Evolutionary conservation across 2,888 invertebrate genomes (phyloP).

Genomic region (Cataglyphis albicans): DNA sequence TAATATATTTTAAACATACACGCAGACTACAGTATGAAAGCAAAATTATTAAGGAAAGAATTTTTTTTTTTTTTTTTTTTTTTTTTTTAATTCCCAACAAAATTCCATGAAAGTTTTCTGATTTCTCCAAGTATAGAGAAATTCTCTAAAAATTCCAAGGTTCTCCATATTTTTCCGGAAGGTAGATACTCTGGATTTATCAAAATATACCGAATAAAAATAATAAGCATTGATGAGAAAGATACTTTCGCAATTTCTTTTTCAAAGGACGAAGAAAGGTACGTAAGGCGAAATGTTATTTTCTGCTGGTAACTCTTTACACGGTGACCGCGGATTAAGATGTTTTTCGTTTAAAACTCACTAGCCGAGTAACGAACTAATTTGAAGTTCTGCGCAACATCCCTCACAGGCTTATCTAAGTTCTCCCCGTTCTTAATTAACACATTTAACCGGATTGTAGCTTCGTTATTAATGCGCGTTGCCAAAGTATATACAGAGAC

Average conservation of each 20-base stretch:
- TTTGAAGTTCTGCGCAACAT: slow-evolving; percentile 53
- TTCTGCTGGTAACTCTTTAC: neutral
- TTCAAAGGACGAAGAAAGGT: neutral
- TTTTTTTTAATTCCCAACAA: too few species aligned
- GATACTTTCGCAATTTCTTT: neutral
- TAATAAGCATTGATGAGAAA: neutral
- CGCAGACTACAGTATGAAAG: too few species aligned
- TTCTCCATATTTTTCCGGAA: too few species aligned
- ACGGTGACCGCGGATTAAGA: slow-evolving; percentile 19
- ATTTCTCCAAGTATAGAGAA: too few species aligned
- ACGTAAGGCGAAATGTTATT: neutral
- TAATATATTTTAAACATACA: too few species aligned
- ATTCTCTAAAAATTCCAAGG: too few species aligned
- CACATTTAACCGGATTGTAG: slow-evolving; percentile 52
- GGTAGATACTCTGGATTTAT: neutral
- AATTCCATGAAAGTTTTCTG: too few species aligned
- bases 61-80: too few species aligned
- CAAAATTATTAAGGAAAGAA: too few species aligned
- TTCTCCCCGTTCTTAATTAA: slow-evolving; percentile 60
- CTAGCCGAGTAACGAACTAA: slow-evolving; percentile 57
- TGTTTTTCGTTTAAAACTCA: slow-evolving; percentile 53
- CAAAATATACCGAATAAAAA: neutral
- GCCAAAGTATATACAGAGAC: neutral
- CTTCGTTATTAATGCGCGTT: slow-evolving; percentile 49
- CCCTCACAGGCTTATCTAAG: slow-evolving; percentile 61